Percentiles rank a stretch among this genome's conserved stretches.
phyloP scores from a whole-genome alignment of 2,113 vertebrate genomes.

The Cricetomys ansorgei region DNA sequence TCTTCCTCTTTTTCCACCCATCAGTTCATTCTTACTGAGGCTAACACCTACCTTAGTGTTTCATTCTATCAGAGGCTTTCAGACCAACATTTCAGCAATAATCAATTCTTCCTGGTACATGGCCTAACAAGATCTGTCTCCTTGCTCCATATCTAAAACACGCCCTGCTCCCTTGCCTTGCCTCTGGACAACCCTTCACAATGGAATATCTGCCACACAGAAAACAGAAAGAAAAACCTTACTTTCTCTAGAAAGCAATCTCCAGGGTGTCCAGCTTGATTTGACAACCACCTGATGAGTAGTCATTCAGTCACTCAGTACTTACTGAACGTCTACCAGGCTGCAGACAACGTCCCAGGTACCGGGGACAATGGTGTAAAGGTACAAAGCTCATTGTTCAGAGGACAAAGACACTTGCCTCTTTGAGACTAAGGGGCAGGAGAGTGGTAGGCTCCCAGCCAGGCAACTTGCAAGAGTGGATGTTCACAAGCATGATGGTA shows the following conservation, averaged over 20 bases:
- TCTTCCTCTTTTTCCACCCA: background rate
- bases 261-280: background rate
- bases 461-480: background rate
- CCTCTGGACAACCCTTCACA: background rate
- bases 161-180: background rate
- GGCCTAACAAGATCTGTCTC: background rate
- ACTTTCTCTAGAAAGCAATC: constrained; percentile 12
- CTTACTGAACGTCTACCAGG: background rate
- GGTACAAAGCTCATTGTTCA: background rate
- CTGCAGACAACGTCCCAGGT: background rate
- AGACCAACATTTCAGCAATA: background rate
- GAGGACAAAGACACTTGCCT: background rate
- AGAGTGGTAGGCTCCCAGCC: background rate
- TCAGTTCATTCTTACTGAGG: background rate
- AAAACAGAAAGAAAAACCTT: constrained; percentile 29
- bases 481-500: too few relatives aligned
- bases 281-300: background rate
- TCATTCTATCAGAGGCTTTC: background rate
- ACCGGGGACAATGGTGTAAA: background rate
- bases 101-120: background rate
- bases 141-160: background rate
- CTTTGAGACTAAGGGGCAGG: background rate
- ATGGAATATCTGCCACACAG: background rate
- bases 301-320: background rate
- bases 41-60: background rate